Base-by-base conservation (phyloP, 2,888 invertebrate genomes). In the Augochlorella aurata region DNA sequence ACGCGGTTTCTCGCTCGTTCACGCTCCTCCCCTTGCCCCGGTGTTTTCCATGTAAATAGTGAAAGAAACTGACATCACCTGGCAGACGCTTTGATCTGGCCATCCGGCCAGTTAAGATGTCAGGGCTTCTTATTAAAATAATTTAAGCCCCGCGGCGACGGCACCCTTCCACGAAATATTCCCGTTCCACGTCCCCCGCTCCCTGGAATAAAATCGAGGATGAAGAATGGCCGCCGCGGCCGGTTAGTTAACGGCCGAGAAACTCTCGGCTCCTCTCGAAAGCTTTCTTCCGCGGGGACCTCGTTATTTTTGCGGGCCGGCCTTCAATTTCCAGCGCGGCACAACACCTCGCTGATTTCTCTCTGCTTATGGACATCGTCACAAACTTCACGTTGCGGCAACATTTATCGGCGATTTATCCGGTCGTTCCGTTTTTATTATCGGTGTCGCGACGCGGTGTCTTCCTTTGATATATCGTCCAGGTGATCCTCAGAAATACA, bases 61-160 rank as follows among this genome's bases (percentile, higher is more conserved):
- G 86, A 88, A 85, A 86, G 88, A 74, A 85, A 78, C 83, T 87
- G 87, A 88, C 88, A 89, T 89, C 90, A 90, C 91, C 90, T 90
- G 90, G 69, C 82, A 74, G 74, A 68, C 85, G 81, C 91, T 92
- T 92, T 92, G 92, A 92, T 92, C 90, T 87, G 84, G 84, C 89
- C 88, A 89, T 90, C 86, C 88, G 85, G 89, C 88, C 89, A 91
- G 88, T 92, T 91, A 91, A 92, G 85, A 90, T 85, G 91, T 92
- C 92, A 90, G 79, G 84, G 85, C 79, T 90, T 86, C 89, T 92
- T 92, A 92, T 92, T 91, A 90, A 92, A 91, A 92, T 92, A 90
- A 92, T 92, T 91, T 89, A 83, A 84, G 73, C 70, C 72, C 54
- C 65, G 65, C 71, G 73, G 69, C 58, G 47, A 21, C 68, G 61